These are phyloP conservation scores for Mungos mungo DNA, from an alignment of 2,113 vertebrate genomes.

Conservation along the genomic window DNA sequence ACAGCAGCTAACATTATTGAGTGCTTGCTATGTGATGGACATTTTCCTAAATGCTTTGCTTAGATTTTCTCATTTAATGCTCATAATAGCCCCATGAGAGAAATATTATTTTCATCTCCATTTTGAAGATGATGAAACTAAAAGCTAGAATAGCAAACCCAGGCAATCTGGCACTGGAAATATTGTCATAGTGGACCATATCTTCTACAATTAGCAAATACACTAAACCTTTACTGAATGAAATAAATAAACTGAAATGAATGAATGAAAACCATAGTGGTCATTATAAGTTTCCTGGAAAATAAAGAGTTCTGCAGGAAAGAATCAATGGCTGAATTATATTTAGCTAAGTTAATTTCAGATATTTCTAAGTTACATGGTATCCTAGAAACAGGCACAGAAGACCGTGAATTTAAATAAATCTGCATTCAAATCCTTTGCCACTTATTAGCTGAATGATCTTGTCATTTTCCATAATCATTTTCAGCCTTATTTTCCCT, in stretches of 20 bases:
- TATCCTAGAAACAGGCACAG: not conserved
- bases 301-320: not conserved
- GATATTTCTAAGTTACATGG: not conserved
- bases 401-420: not conserved
- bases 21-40: not conserved
- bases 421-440: not conserved
- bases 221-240: not conserved
- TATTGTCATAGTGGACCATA: not conserved
- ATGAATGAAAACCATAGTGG: not conserved
- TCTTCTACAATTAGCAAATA: not conserved
- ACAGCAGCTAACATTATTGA: not conserved
- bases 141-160: not conserved
- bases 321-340: not conserved
- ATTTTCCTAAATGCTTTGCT: not conserved
- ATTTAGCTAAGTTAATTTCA: constrained; percentile 31
- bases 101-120: not conserved
- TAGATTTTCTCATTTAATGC: not conserved
- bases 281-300: not conserved
- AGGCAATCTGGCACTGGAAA: not conserved
- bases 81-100: not conserved
- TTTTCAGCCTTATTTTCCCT: constrained; percentile 11
- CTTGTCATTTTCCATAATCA: constrained; percentile 1
- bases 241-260: constrained; percentile 34
- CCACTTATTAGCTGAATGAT: not conserved
- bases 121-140: not conserved